Evolutionary conservation across 2,797 vertebrate genomes (phyloP).

Genomic region (Podarcis lilfordi): DNA sequence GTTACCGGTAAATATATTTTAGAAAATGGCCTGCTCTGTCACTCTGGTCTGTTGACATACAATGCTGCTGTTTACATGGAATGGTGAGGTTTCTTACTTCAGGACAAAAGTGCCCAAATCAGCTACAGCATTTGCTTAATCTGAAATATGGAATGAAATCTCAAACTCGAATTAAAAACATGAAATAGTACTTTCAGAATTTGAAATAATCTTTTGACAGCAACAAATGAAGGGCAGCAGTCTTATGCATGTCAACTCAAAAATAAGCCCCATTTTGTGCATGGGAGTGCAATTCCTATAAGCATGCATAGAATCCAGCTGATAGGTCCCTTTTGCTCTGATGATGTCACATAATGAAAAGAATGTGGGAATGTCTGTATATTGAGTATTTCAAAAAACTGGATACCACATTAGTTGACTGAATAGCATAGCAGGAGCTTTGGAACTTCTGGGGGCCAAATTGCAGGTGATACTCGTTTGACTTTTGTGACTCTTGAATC

Average conservation of each 20-base stretch:
- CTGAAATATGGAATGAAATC: not conserved
- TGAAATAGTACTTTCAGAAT: not conserved
- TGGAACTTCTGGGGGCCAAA: not conserved
- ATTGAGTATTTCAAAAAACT: too few species aligned
- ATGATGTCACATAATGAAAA: not conserved
- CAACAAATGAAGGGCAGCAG: not conserved
- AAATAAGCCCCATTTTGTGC: too few species aligned
- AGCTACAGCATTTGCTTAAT: not conserved
- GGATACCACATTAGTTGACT: not conserved
- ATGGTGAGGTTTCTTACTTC: not conserved
- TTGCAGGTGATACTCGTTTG: not conserved
- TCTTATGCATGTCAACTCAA: too few species aligned
- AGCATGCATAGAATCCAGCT: not conserved
- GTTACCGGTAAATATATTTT: not conserved
- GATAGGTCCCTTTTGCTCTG: not conserved
- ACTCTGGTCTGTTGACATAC: too few species aligned
- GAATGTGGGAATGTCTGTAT: not conserved
- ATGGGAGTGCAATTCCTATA: too few species aligned
- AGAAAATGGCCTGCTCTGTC: not conserved
- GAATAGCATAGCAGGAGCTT: not conserved
- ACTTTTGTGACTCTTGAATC: not conserved
- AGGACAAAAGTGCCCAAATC: not conserved
- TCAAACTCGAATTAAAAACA: not conserved
- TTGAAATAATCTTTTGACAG: not conserved
- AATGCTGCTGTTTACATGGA: not conserved